A percentile compares a stretch with the other conserved stretches of the same genome.
These are phyloP conservation scores for Chymomyza amoena DNA, from an alignment of 2,888 invertebrate species.

Conservation along the genomic window DNA sequence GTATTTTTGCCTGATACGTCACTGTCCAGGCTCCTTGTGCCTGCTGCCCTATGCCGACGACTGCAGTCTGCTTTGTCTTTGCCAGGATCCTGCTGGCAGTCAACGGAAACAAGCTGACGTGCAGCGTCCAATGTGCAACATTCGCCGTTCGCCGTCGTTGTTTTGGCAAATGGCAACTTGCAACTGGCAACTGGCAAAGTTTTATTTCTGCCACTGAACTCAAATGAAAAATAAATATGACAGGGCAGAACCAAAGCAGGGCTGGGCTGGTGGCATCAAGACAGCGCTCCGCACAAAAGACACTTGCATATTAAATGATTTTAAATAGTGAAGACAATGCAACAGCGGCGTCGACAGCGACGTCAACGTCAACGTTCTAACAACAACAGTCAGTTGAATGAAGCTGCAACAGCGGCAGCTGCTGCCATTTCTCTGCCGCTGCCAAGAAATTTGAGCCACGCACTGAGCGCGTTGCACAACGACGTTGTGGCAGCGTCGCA, in stretches of 20 bases:
- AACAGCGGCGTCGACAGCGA: neutral
- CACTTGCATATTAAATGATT: constrained; percentile 73
- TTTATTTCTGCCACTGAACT: constrained; percentile 62
- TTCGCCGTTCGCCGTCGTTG: constrained; percentile 50
- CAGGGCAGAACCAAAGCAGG: constrained; percentile 43
- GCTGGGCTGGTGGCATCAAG: neutral
- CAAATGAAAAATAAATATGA: constrained; percentile 73
- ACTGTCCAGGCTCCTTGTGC: neutral
- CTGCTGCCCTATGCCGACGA: neutral
- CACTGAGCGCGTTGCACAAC: constrained; percentile 13
- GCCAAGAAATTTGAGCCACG: constrained; percentile 22
- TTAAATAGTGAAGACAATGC: constrained; percentile 69
- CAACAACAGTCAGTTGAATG: no score
- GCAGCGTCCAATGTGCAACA: constrained; percentile 54
- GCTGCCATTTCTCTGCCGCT: neutral
- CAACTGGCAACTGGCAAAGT: constrained; percentile 64
- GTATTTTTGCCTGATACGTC: no score
- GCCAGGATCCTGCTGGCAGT: neutral
- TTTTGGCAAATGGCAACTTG: constrained; percentile 44
- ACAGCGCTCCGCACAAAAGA: constrained; percentile 53
- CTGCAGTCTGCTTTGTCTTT: neutral
- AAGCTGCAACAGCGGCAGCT: neutral
- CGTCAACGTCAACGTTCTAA: neutral
- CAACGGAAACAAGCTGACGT: constrained; percentile 56
- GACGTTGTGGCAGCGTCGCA: constrained; percentile 54